Evolutionary conservation across 2,113 vertebrate genomes (phyloP).

Genomic region (Grantiella picta): DNA sequence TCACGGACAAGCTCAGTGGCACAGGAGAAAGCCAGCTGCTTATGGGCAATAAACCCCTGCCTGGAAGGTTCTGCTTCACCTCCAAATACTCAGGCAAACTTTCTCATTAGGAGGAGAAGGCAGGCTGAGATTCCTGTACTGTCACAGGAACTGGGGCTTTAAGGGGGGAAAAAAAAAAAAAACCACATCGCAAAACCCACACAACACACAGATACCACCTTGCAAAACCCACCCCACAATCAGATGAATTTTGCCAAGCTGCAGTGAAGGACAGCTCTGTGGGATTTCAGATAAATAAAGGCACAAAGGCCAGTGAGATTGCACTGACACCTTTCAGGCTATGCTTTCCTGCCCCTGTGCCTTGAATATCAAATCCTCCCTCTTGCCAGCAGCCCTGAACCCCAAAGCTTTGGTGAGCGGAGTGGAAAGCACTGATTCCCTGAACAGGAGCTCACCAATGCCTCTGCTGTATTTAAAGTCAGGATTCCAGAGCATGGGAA

Average conservation of each 20-base stretch:
- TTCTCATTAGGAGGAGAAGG: not conserved
- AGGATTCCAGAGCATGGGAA: not conserved
- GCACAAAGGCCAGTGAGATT: conserved; percentile 21
- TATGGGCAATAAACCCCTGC: not conserved
- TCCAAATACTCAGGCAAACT: not conserved
- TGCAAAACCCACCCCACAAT: not conserved
- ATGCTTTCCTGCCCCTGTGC: not conserved
- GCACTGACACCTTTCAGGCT: conserved; percentile 32
- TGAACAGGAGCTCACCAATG: not conserved
- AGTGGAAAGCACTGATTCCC: not conserved
- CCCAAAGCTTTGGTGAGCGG: not conserved
- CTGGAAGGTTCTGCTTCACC: not conserved
- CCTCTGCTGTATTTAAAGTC: not conserved
- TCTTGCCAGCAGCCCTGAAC: not conserved
- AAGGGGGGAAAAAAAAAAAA: not conserved
- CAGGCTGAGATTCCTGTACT: not conserved
- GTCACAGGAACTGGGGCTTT: not conserved
- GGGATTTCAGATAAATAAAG: conserved; percentile 31
- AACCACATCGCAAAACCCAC: not conserved
- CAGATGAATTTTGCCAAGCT: not conserved
- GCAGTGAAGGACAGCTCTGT: not conserved
- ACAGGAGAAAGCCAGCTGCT: not conserved
- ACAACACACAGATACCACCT: no score
- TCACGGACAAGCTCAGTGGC: not conserved
- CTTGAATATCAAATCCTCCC: conserved; percentile 6